Evolutionary conservation across 2,113 vertebrate genomes (phyloP).

Genomic region (Cyrtonyx montezumae): DNA sequence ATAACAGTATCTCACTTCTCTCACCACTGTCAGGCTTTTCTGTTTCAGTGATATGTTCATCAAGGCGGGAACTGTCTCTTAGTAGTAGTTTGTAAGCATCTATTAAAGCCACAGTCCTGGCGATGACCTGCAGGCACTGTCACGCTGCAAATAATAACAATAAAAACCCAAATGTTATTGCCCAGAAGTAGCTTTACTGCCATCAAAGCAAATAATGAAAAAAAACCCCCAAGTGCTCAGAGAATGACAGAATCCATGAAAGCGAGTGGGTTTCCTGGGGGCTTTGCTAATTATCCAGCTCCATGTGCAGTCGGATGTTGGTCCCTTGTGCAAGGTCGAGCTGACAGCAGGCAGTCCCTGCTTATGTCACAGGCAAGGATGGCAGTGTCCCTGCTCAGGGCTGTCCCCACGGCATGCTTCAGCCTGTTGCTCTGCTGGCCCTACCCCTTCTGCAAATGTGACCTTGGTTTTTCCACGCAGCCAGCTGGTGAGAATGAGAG

Average conservation of each 20-base stretch:
- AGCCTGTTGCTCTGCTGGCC: neutral
- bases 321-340: neutral
- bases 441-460: neutral
- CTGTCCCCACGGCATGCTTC: neutral
- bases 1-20: neutral
- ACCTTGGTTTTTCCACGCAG: neutral
- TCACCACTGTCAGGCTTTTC: neutral
- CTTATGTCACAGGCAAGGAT: neutral
- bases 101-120: conserved; percentile 34
- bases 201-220: neutral
- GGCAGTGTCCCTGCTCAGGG: neutral
- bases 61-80: neutral
- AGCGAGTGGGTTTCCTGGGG: neutral
- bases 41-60: conserved; percentile 18
- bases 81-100: neutral
- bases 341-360: neutral
- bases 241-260: neutral
- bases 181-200: conserved; percentile 29
- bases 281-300: neutral
- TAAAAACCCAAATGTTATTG: conserved; percentile 54
- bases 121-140: conserved; percentile 43
- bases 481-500: neutral
- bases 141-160: conserved; percentile 47
- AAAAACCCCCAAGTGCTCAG: neutral
- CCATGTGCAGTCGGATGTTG: neutral